Percentiles rank a stretch among this genome's conserved stretches.
Evolutionary conservation across 2,113 vertebrate genomes (phyloP).

Genomic region (Leptobrachium ailaonicum): DNA sequence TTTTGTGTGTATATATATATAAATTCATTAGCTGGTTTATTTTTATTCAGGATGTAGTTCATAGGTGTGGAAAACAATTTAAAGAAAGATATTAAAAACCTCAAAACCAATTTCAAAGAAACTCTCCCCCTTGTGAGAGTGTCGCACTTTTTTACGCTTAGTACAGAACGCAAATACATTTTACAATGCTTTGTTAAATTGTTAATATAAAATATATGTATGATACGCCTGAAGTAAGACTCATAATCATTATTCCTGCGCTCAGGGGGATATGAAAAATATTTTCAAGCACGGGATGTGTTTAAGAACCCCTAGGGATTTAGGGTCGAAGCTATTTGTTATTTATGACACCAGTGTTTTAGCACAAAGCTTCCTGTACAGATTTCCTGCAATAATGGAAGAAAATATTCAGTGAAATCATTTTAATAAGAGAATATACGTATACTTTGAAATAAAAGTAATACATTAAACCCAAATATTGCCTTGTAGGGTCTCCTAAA

Average conservation of each 20-base stretch:
- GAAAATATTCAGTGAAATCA: too few species aligned
- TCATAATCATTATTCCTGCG: not conserved
- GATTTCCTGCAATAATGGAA: too few species aligned
- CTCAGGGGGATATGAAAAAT: conserved; percentile 8
- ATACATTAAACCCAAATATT: too few species aligned
- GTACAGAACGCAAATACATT: not conserved
- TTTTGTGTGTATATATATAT: too few species aligned
- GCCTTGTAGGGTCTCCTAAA: too few species aligned
- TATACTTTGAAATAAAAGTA: too few species aligned
- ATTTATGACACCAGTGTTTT: not conserved
- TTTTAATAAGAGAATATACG: too few species aligned
- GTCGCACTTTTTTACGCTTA: not conserved
- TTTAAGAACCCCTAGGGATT: not conserved
- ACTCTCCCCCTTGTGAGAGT: not conserved
- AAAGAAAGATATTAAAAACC: not conserved
- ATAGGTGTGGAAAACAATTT: not conserved
- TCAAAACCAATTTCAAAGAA: not conserved
- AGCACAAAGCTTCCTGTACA: not conserved
- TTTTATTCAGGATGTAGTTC: not conserved
- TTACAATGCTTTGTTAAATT: conserved; percentile 1
- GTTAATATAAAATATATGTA: conserved; percentile 1
- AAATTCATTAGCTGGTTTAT: not conserved
- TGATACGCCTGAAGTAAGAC: not conserved
- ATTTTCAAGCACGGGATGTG: not conserved
- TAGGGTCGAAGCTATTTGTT: not conserved